A percentile compares a stretch with the other conserved stretches of the same genome.
Conservation (phyloP, 2,888 invertebrate species). For the Stenoptilia bipunctidactyla region DNA sequence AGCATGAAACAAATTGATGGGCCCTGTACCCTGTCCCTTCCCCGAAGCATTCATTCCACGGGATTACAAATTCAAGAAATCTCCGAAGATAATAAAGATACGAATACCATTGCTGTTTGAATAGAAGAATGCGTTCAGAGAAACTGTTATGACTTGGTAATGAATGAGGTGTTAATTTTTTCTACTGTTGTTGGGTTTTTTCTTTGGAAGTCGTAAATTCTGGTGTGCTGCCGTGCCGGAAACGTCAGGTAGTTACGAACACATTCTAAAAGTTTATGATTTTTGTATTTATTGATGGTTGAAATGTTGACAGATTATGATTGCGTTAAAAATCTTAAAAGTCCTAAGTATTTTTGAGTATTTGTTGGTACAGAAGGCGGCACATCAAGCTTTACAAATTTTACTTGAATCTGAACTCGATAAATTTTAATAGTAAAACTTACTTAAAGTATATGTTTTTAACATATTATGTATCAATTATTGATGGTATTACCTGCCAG, state of each 20-base stretch:
- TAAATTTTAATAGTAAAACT: too few species aligned
- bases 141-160: slow-evolving; percentile 25
- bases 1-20: slow-evolving; percentile 33
- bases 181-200: slow-evolving; percentile 26
- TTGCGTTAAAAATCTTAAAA: too few species aligned
- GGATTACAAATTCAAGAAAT: slow-evolving; percentile 17
- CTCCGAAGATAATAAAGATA: slow-evolving; percentile 17
- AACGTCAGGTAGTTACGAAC: slow-evolving; percentile 59
- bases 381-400: too few species aligned
- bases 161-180: slow-evolving; percentile 42
- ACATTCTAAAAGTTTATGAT: slow-evolving; percentile 29
- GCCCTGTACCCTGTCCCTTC: slow-evolving; percentile 24
- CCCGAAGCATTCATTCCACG: slow-evolving; percentile 23
- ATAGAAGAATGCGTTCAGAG: slow-evolving; percentile 19
- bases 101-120: slow-evolving; percentile 23
- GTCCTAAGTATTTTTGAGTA: too few species aligned
- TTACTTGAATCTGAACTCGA: too few species aligned
- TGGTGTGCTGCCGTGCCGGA: slow-evolving; percentile 46
- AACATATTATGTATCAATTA: too few species aligned
- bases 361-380: too few species aligned
- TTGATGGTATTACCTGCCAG: too few species aligned
- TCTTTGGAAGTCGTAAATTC: slow-evolving; percentile 38
- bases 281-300: too few species aligned
- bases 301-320: too few species aligned
- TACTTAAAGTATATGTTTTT: too few species aligned